Conservation (phyloP, 2,888 invertebrate genomes). For the Tipula unca region DNA sequence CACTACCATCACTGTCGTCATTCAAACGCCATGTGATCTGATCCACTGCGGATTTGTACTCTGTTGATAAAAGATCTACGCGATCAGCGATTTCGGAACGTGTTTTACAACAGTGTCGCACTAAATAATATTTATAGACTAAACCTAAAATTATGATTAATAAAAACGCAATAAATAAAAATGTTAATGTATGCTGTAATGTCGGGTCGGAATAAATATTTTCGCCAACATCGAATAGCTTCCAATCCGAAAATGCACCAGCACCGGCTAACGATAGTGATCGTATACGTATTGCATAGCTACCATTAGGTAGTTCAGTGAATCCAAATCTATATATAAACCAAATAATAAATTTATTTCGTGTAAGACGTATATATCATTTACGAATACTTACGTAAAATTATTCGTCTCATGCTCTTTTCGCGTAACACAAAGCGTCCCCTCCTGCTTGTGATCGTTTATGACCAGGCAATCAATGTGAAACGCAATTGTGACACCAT, state of each 20-base stretch:
- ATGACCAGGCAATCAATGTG: slow-evolving; percentile 46
- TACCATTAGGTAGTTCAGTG: slow-evolving; percentile 39
- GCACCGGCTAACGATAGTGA: slow-evolving; percentile 53
- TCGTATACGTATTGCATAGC: slow-evolving; percentile 49
- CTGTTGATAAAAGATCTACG: neutral
- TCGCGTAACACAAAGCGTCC: slow-evolving; percentile 46
- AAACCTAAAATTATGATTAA: neutral
- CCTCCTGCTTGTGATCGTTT: slow-evolving; percentile 35
- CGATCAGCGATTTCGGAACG: neutral
- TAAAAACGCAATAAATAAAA: neutral
- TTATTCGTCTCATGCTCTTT: slow-evolving; percentile 30
- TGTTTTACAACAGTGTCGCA: neutral
- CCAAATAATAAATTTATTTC: neutral
- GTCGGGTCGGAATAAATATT: neutral
- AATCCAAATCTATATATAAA: slow-evolving; percentile 19
- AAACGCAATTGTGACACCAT: slow-evolving; percentile 56
- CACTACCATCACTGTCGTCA: neutral
- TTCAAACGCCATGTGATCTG: neutral
- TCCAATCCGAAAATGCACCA: slow-evolving; percentile 37
- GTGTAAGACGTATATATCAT: too few species aligned
- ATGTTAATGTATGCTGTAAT: neutral
- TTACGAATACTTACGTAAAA: slow-evolving; percentile 21
- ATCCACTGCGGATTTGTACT: neutral
- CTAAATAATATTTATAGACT: neutral
- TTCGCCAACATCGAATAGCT: neutral